These are phyloP conservation scores for Dynastes tityus DNA, from an alignment of 2,888 invertebrate species.

Conservation along the genomic window DNA sequence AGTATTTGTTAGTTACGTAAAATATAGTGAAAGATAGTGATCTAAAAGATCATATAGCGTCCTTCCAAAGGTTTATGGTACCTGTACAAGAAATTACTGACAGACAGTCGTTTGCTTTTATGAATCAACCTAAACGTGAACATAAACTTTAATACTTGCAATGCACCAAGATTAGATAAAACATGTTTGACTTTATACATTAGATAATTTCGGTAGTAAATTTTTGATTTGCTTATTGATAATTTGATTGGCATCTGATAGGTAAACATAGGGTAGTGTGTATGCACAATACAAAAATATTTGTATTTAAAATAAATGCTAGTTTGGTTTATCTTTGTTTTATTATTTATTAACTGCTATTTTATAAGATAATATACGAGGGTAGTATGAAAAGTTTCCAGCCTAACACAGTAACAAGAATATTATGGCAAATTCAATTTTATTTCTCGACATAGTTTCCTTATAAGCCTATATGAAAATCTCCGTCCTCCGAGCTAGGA, in stretches of 20 bases:
- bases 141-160: constrained; percentile 19
- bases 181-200: constrained; percentile 24
- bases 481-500: no score
- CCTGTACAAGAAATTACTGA: constrained; percentile 14
- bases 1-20: constrained; percentile 24
- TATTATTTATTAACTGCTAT: no score
- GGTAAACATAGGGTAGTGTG: not conserved
- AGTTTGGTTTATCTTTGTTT: not conserved
- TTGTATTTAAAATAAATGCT: not conserved
- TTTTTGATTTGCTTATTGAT: constrained; percentile 46
- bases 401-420: no score
- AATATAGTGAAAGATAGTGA: constrained; percentile 25
- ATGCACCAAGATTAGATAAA: constrained; percentile 47
- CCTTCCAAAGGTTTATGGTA: constrained; percentile 6
- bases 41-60: constrained; percentile 4
- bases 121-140: constrained; percentile 14
- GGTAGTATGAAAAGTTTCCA: no score
- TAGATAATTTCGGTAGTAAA: constrained; percentile 39
- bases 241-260: constrained; percentile 40
- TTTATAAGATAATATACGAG: no score
- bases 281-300: not conserved
- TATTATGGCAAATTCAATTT: no score
- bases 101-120: not conserved
- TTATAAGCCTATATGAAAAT: no score
- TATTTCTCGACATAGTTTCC: no score